Conservation (phyloP, 2,113 vertebrate species). For the Colius striatus region DNA sequence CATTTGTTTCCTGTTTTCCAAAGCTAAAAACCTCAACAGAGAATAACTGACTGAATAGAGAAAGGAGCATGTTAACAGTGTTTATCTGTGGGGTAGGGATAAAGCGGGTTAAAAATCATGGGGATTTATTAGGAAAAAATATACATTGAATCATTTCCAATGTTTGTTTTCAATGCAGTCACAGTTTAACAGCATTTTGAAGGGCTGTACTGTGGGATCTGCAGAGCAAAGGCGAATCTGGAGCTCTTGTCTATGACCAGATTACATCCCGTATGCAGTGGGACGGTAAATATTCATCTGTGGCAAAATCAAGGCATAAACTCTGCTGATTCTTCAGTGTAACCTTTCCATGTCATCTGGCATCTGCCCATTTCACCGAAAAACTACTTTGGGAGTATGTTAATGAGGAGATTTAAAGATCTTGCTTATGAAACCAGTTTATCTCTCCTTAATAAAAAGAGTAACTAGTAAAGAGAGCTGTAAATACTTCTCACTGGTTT, state of each 20-base stretch:
- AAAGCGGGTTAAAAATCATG: background rate
- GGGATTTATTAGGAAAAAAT: background rate
- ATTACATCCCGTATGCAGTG: background rate
- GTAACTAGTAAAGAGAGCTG: background rate
- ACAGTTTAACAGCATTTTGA: background rate
- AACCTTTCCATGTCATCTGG: background rate
- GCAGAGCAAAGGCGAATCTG: background rate
- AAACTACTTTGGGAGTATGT: background rate
- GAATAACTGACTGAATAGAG: background rate
- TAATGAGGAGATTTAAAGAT: background rate
- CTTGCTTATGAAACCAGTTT: background rate
- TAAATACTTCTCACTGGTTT: background rate
- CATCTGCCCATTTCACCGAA: background rate
- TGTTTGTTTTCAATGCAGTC: background rate
- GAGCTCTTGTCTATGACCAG: background rate
- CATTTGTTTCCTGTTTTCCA: conserved; percentile 12
- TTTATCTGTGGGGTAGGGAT: background rate
- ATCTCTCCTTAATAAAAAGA: background rate
- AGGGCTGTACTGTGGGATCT: background rate
- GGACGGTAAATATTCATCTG: background rate
- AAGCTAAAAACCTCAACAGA: background rate
- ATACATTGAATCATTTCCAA: background rate
- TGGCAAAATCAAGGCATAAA: background rate
- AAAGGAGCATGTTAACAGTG: background rate
- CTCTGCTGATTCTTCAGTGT: background rate